Conservation (phyloP, 2,888 invertebrate genomes). For the Pristionchus maxplancki region DNA sequence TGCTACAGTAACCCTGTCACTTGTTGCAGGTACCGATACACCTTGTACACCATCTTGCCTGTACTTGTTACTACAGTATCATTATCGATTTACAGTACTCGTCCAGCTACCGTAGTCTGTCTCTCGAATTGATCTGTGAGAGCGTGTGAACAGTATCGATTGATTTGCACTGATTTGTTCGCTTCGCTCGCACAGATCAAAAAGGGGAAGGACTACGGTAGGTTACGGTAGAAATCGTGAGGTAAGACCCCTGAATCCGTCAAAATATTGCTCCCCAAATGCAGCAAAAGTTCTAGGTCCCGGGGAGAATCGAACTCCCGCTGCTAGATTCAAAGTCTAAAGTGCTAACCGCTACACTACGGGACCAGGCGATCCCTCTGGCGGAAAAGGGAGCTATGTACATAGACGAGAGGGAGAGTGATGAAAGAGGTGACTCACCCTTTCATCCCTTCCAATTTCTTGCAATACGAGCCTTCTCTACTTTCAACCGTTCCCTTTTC, state of each 20-base stretch:
- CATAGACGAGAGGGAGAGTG: background rate
- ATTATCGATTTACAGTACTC: background rate
- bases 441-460: background rate
- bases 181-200: constrained; percentile 48
- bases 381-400: background rate
- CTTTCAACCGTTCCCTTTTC: background rate
- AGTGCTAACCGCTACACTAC: constrained; percentile 5
- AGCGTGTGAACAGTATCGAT: constrained; percentile 15
- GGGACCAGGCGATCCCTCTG: background rate
- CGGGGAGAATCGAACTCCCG: constrained; percentile 48
- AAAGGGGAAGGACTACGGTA: background rate
- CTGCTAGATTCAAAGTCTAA: constrained; percentile 51
- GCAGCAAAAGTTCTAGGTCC: background rate
- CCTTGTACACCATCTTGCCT: too few species aligned
- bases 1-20: background rate
- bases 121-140: background rate
- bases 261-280: background rate
- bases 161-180: constrained; percentile 38
- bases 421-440: background rate
- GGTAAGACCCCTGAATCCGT: background rate
- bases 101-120: background rate
- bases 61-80: background rate
- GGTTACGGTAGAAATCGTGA: background rate
- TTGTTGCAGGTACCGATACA: too few species aligned
- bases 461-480: background rate